Conservation (phyloP, 2,797 vertebrate species). For the Poliocrania exsul region DNA sequence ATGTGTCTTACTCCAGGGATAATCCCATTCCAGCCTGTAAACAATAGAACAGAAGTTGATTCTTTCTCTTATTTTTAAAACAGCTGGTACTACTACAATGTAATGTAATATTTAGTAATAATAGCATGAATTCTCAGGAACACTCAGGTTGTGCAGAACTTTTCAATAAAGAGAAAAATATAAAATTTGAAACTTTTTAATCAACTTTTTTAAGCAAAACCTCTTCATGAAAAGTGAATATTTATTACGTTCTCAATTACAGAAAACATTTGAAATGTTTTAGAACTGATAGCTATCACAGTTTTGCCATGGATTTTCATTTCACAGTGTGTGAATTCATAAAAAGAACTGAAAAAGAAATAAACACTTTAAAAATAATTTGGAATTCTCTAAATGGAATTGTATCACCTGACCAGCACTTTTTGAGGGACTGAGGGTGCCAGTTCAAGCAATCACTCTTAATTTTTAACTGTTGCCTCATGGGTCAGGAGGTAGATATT, state of each 20-base stretch:
- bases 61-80: conserved; percentile 17
- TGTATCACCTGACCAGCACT: not conserved
- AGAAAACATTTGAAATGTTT: not conserved
- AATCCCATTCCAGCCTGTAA: not conserved
- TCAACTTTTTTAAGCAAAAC: not conserved
- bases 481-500: not conserved
- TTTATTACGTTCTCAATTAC: not conserved
- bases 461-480: not conserved
- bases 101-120: not conserved
- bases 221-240: not conserved
- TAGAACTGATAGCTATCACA: not conserved
- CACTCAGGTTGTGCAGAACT: not conserved
- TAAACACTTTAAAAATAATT: not conserved
- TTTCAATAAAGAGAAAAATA: not conserved
- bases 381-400: not conserved
- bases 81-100: not conserved
- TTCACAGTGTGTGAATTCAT: not conserved
- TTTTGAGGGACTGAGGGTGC: not conserved
- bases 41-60: not conserved
- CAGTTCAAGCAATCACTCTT: not conserved
- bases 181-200: not conserved
- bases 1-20: not conserved
- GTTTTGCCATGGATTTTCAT: not conserved
- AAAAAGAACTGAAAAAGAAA: not conserved
- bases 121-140: not conserved